A percentile compares a stretch with the other conserved stretches of the same genome.
Evolutionary conservation across 2,888 invertebrate species (phyloP).

Genomic region (Psylliodes chrysocephalus): DNA sequence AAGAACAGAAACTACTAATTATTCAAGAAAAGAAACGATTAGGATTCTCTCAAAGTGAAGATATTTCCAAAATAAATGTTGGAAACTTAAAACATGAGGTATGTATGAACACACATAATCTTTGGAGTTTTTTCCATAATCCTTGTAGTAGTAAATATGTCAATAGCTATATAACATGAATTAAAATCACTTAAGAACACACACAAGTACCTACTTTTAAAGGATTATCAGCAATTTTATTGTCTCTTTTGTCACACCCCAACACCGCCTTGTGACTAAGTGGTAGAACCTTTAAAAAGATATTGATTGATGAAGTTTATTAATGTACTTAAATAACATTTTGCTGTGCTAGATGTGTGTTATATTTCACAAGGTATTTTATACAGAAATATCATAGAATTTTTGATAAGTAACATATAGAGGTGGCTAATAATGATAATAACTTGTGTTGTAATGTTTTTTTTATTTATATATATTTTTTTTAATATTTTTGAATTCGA

Average conservation of each 20-base stretch:
- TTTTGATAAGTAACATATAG: too few species aligned
- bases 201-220: conserved; percentile 19
- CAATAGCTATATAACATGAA: background rate
- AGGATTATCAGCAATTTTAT: conserved; percentile 26
- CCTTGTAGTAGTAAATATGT: conserved; percentile 6
- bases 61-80: conserved; percentile 7
- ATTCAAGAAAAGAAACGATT: conserved; percentile 52
- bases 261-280: conserved; percentile 1
- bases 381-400: background rate
- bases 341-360: background rate
- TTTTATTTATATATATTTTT: too few species aligned
- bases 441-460: too few species aligned
- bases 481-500: too few species aligned
- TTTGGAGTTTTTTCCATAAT: conserved; percentile 4
- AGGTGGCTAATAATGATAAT: too few species aligned
- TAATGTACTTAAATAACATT: background rate
- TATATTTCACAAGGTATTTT: background rate
- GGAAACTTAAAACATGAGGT: conserved; percentile 34
- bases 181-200: conserved; percentile 1
- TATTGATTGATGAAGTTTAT: background rate
- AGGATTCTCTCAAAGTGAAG: conserved; percentile 37
- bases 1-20: conserved; percentile 50
- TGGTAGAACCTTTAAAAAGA: conserved; percentile 7
- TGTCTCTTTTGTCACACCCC: conserved; percentile 14
- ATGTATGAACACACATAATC: conserved; percentile 1